Base-by-base conservation (phyloP, 2,113 vertebrate genomes). In the Bambusicola thoracicus region DNA sequence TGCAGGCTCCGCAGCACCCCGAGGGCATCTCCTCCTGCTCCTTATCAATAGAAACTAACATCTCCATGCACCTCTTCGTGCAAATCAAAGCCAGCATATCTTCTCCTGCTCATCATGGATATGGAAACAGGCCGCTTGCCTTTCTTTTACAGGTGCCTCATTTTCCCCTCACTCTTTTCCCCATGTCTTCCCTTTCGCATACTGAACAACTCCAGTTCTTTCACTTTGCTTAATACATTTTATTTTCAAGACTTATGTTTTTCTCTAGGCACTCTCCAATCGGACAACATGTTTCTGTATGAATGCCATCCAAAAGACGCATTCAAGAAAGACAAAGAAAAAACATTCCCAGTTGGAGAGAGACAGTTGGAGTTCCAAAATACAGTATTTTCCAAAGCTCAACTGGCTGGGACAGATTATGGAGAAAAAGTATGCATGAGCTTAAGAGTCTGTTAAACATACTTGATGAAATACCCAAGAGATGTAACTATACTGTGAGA, bases 241-340 rank as follows among this genome's bases (percentile, higher is more conserved):
- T 53, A 58, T 88, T 90, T 85, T 90, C 34, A 84, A 88, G 69
- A 67, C 38, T 81, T 88, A 44, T 86, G 16, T 14, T 81, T 84
- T 70, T 25, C 32, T 29, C 61, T 86, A 43, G 25, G 59, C 32
- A 24, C 17, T 77, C 38, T 78, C 44, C 61, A 93, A 5, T 63
- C 29, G 78, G 65, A 78, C 21, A 46, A 86, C 44, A 24, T n/a
- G 18, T 67, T 86, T 78, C 61, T 78, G 18, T 53, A 69, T 8
- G 82, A 93, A 84, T 43, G 38, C 32, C 59, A 83, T 67, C 73
- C 29, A 78, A 92, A 90, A 55, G 27, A 67, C 7, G 7, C n/a
- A 70, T 59, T 84, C 73, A 75, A 61, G 27, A 55, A 12, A 66
- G 68, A 75, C 56, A 93, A 89, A 91, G 74, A 81, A 90, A 81